Conservation (phyloP, 2,888 invertebrate species). For the Ctena decussata region DNA sequence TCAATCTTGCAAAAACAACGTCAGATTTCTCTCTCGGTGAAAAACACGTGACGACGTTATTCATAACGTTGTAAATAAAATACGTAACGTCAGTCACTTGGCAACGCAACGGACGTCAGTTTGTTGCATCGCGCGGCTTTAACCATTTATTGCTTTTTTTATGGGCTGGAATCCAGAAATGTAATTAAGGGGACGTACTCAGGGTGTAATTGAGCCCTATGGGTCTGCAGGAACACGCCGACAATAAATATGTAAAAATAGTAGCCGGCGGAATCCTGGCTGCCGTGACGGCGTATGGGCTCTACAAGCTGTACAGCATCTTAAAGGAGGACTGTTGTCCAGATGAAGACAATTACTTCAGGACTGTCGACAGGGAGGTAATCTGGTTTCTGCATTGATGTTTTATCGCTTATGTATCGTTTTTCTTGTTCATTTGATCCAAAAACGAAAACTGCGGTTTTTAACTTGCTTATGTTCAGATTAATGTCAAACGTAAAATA, state of each 20-base stretch:
- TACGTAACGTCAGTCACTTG: neutral
- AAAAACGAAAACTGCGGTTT: no score
- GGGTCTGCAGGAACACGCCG: neutral
- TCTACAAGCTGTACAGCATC: constrained; percentile 21
- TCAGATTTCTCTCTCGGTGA: no score
- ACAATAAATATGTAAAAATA: neutral
- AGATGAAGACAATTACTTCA: constrained; percentile 27
- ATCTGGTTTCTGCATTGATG: no score
- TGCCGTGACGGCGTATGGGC: constrained; percentile 22
- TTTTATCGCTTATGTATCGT: no score
- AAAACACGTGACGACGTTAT: no score
- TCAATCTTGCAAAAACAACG: no score
- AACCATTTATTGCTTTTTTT: no score
- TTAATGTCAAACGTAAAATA: no score
- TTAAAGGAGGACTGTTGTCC: neutral
- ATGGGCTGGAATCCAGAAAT: neutral
- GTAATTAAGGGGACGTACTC: neutral
- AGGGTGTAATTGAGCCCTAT: neutral
- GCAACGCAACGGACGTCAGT: neutral
- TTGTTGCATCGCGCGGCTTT: no score
- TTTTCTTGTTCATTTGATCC: no score
- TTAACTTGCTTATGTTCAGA: no score
- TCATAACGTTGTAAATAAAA: neutral
- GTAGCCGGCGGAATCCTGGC: constrained; percentile 20
- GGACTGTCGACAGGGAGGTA: neutral